phyloP scores from a whole-genome alignment of 2,888 invertebrate genomes.

The Crossocerus cetratus region DNA sequence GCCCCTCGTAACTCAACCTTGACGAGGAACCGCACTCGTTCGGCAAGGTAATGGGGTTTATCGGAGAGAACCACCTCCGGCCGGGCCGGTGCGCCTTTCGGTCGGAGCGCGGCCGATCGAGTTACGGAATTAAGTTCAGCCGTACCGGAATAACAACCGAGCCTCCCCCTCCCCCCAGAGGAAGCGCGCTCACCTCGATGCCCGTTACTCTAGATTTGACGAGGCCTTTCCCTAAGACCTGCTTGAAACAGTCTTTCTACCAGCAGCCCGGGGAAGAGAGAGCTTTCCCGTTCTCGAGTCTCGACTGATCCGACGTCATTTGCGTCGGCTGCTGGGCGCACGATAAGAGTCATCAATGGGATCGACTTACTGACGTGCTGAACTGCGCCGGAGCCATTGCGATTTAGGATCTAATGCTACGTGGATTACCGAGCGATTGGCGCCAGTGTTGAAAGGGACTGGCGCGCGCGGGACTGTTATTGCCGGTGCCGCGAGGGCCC shows the following conservation, averaged over 20 bases:
- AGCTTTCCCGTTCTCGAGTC: slow-evolving; percentile 24
- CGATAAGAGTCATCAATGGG: slow-evolving; percentile 24
- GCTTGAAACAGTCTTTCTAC: slow-evolving; percentile 21
- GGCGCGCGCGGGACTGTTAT: not conserved
- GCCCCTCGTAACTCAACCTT: slow-evolving; percentile 55
- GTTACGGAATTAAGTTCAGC: slow-evolving; percentile 62
- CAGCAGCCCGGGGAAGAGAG: slow-evolving; percentile 27
- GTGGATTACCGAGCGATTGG: slow-evolving; percentile 29
- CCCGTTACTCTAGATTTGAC: too few species aligned
- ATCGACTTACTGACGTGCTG: slow-evolving; percentile 1
- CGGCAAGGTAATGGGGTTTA: slow-evolving; percentile 59
- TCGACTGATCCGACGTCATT: slow-evolving; percentile 34
- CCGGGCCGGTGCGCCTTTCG: slow-evolving; percentile 50
- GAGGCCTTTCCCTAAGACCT: not conserved
- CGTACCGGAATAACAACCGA: slow-evolving; percentile 59
- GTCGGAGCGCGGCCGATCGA: slow-evolving; percentile 59
- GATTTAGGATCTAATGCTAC: slow-evolving; percentile 19
- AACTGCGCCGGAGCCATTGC: slow-evolving; percentile 22
- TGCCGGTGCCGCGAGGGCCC: not conserved
- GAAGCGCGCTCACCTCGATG: slow-evolving; percentile 2
- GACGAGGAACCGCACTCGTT: slow-evolving; percentile 58
- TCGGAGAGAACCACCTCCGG: slow-evolving; percentile 42
- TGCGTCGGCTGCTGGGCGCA: slow-evolving; percentile 18
- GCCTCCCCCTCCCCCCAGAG: slow-evolving; percentile 26
- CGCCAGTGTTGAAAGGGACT: not conserved